phyloP scores from a whole-genome alignment of 2,113 vertebrate species.

The Rhegmatorhina hoffmannsi region DNA sequence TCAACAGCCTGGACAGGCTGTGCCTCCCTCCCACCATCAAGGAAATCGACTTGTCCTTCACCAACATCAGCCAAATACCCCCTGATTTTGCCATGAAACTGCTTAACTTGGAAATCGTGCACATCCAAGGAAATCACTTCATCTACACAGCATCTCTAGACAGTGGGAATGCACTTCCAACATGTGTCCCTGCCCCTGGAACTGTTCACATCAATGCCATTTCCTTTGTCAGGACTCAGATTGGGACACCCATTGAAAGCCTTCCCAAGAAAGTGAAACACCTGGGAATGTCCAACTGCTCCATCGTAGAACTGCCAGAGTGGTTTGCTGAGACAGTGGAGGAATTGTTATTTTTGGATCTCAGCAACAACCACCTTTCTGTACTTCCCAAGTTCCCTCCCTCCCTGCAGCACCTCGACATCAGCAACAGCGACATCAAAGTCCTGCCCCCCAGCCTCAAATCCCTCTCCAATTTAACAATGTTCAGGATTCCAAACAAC shows the following conservation, averaged over 20 bases:
- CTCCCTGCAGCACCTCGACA: constrained; percentile 20
- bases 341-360: constrained; percentile 14
- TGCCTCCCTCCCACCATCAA: constrained; percentile 41
- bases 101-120: constrained; percentile 22
- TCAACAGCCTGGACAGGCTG: constrained; percentile 33
- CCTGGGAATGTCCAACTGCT: constrained; percentile 54
- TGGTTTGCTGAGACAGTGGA: constrained; percentile 38
- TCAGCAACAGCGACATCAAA: constrained; percentile 27
- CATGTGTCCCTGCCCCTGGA: background rate
- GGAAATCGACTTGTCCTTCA: constrained; percentile 61
- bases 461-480: background rate
- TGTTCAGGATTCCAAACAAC: constrained; percentile 39
- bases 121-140: constrained; percentile 51
- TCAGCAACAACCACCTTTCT: constrained; percentile 48
- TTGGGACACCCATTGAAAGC: constrained; percentile 36
- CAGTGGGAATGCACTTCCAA: rapidly evolving
- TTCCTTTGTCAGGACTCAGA: background rate
- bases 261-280: background rate
- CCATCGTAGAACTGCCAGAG: constrained; percentile 57
- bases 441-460: background rate
- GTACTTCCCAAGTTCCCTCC: background rate
- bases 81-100: background rate
- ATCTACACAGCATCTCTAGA: background rate
- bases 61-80: constrained; percentile 56
- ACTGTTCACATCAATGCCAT: background rate